Evolutionary conservation across 2,888 invertebrate genomes (phyloP), one percentile per base, ranked within the genome.

Genomic region (Ichneumoninae sp.): DNA sequence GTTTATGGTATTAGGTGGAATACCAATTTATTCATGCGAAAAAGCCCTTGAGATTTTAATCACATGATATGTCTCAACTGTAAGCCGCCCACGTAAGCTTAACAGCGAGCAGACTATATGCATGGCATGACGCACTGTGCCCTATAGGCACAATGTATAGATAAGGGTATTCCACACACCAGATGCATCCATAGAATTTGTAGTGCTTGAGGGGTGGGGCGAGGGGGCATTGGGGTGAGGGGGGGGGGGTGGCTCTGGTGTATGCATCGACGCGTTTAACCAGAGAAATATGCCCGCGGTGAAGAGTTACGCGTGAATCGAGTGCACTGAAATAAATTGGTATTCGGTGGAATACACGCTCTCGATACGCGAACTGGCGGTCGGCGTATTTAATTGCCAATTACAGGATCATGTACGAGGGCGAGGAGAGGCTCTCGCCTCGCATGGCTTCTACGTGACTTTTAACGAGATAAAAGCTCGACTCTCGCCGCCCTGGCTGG

Each of bases 371-470:
- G 76, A 68, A 72, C 60, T 13, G 72, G 80, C 71, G 80, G 83
- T 80, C 76, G 68, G 80, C 72, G 83, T 76, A 80, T 83, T 83
- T 83, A 83, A 83, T 83, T 83, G 83, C 76, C 80, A 80, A 83
- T 83, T 83, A 74, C 74, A 62, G 74, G 74, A 74, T 74, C 57
- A 74, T 62, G 74, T 33, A 60, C 74, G 47, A 26, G 44, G 50
- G 30, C 22, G 22, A 52, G 44, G 68, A 74, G 80, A 52, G n/a
- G 19, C 71, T 33, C 22, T 52, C 30, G 57, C 54, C 60, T 47
- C 62, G 54, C 69, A 50, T 47, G 36, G 36, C 50, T 80, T 40
- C 57, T 52, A 52, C 71, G 52, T 83, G 80, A 83, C 83, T 70
- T 75, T 66, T 80, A 66, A 77, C 83, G 76, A 83, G 68, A 83